Evolutionary conservation across 2,797 vertebrate species (phyloP).

Genomic region (Crypturellus tataupa): DNA sequence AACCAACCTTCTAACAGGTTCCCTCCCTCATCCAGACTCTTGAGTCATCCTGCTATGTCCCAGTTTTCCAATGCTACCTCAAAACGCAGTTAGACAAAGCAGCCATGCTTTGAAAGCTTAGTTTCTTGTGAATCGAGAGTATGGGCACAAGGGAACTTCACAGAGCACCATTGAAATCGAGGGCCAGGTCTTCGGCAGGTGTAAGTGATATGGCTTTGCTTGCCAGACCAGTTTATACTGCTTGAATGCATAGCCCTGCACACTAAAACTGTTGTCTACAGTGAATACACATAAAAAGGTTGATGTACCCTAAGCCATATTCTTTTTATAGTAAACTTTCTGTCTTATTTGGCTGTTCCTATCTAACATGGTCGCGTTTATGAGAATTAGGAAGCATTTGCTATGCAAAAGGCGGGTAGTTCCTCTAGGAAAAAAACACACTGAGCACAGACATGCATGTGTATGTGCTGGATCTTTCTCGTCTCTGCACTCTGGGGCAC

Average conservation of each 20-base stretch:
- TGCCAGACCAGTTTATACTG: background rate
- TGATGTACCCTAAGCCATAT: rapidly evolving
- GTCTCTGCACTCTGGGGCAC: background rate
- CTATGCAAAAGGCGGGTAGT: background rate
- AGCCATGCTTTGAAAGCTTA: background rate
- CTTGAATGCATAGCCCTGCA: background rate
- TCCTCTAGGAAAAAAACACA: background rate
- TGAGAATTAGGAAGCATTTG: background rate
- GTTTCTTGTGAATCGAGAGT: rapidly evolving
- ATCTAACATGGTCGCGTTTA: background rate
- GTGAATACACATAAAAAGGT: background rate
- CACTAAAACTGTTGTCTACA: background rate
- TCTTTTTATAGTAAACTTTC: background rate
- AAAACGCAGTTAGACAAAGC: background rate
- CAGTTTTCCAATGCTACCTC: rapidly evolving
- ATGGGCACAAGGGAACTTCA: background rate
- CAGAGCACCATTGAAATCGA: background rate
- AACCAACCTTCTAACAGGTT: rapidly evolving
- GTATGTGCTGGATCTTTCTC: rapidly evolving
- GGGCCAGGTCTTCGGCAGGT: background rate
- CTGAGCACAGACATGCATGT: background rate
- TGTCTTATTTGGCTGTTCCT: background rate
- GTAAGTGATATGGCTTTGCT: background rate
- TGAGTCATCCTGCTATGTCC: background rate
- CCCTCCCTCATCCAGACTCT: background rate